Base-by-base conservation (phyloP, 2,888 invertebrate species). In the Ophion costatus region DNA sequence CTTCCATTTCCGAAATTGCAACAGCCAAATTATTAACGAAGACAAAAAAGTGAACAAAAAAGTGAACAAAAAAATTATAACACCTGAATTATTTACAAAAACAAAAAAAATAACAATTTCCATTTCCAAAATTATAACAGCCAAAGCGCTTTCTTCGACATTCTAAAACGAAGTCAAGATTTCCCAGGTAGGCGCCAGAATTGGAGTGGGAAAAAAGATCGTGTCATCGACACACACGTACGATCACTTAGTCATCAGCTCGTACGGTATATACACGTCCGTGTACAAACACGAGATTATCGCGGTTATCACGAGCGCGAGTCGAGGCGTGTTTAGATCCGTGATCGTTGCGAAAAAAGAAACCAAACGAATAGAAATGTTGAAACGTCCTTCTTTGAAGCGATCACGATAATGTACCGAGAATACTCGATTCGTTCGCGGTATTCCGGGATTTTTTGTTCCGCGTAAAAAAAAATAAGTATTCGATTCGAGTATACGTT, bases 231-330 rank as follows among this genome's bases (percentile, higher is more conserved):
- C 56, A 22, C 20, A n/a, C 56, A 66, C 20, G 33, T 64, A 75
- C 29, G 24, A 64, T 75, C 74, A 29, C n/a, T 33, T 57, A 57
- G 66, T 67, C 76, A 76, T 76, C 29, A 17, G 14, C 22, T 59
- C n/a, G 22, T 69, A 51, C 45, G 57, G 11, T 20, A 66, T 66
- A 51, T 29, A 57, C 29, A 33, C 59, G 0, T 61, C 5, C 33
- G 42, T 42, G 17, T 61, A 73, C 42, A 66, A 67, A 57, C 38
- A 61, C 59, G 42, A 29, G 67, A 78, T 57, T 77, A 77, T 67
- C 77, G 33, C 33, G 57, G 71, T 79, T 63, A 79, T 79, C 70
- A 29, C 63, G 63, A 71, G 56, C 70, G 33, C 45, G 14, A 79
- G 79, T 70, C 45, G 22, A 63, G 61, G 29, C 79, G 79, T 11